Conservation (phyloP, 2,888 invertebrate species). For the Callinectes sapidus region DNA sequence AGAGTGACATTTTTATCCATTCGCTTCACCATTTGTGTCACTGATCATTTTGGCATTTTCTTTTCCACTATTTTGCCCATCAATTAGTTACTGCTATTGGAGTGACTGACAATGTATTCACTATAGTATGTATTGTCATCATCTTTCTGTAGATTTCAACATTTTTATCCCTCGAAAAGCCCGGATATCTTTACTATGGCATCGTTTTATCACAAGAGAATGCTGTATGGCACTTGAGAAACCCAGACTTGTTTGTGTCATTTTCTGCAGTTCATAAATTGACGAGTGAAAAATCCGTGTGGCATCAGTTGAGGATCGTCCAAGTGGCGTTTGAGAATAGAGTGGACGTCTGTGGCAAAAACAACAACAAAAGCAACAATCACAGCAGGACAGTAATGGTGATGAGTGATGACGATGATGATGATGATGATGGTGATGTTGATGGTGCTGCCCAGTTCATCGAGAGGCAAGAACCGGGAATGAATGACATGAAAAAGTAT, state of each 20-base stretch:
- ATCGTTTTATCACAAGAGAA: neutral
- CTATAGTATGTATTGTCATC: too few species aligned
- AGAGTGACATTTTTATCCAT: too few species aligned
- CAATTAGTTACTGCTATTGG: too few species aligned
- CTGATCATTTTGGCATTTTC: too few species aligned
- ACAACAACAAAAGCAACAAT: conserved; percentile 1
- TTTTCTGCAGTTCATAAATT: too few species aligned
- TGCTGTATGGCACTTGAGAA: neutral
- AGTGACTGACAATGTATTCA: too few species aligned
- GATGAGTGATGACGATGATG: neutral
- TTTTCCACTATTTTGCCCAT: too few species aligned
- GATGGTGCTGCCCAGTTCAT: neutral
- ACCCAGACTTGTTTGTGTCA: neutral
- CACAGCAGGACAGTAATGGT: neutral
- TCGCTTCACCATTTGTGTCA: too few species aligned
- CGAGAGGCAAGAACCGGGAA: neutral
- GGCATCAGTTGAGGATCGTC: neutral
- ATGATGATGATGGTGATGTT: neutral
- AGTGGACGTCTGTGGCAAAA: neutral
- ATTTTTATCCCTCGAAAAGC: neutral
- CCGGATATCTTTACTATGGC: neutral
- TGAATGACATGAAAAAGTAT: neutral
- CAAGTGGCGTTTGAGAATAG: neutral
- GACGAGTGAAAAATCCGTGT: neutral
- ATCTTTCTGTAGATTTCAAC: neutral